Evolutionary conservation across 2,888 invertebrate genomes (phyloP), one percentile per base, ranked within the genome.

Genomic region (Opisthograptis luteolata): DNA sequence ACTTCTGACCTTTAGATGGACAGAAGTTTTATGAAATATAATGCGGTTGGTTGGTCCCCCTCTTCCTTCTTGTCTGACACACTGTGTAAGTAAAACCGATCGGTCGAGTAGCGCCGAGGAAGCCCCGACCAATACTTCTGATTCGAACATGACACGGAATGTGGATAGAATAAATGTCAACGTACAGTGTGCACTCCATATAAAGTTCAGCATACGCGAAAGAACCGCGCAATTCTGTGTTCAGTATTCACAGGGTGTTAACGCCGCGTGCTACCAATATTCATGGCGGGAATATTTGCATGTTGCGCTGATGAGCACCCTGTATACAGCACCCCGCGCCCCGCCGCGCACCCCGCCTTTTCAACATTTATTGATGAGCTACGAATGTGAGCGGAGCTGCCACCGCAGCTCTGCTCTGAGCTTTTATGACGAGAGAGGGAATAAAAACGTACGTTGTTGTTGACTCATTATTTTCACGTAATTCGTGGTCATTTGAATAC

Each of bases 201-300:
- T 8, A 24, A 31, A 9, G 15, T 17, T 31, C 5, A 13, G 2
- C 14, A 25, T 8, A 5, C 10, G n/a, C n/a, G 9, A 9, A 35
- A 39, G 34, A 30, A 25, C 17, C 15, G 34, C 9, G 42, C 19
- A 14, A 17, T 19, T 4, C n/a, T 17, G 22, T 19, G 32, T 17
- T 50, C 43, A 15, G 50, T 55, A 55, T 55, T 50, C 44, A 40
- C 52, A 46, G 39, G 34, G 28, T 31, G 52, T 28, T 45, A 32
- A 31, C 15, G 42, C 27, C 35, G 40, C 49, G 36, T 39, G 43
- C 30, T 50, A 27, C 40, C 31, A 39, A 55, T 50, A 52, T 46
- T 58, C 56, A 55, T 40, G 50, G 30, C 27, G 40, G 32, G 43
- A 45, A 55, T 55, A 57, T 62, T 56, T 53, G 56, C 64, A 60